Evolutionary conservation across 1,140 invertebrate genomes (phyloP), one percentile per base, ranked within the genome.

Genomic region (Harpegnathos saltator): DNA sequence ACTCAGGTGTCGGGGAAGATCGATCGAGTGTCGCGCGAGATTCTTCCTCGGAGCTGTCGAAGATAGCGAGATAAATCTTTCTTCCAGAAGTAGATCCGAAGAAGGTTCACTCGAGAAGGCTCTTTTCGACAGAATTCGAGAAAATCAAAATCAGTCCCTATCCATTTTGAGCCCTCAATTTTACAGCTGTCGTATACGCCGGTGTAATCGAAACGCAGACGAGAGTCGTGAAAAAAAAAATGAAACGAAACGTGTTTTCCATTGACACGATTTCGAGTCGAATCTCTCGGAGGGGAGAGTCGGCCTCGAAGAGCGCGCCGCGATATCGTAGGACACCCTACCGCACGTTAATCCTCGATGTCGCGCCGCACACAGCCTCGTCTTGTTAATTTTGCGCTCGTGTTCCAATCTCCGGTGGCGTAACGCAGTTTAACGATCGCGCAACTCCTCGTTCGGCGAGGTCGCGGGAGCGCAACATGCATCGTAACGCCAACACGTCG

Each of bases 351-450:
- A 74, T 48, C 58, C 3, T 22, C 38, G n/a, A 58, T 9, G 38
- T 9, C 38, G 38, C 29, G 22, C 38, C 24, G 54, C 19, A 17
- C 22, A 22, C 56, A 61, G 4, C 3, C 22, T 33, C 29, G 75
- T 71, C 75, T 80, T 52, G 52, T 80, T 80, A 80, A 69, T 48
- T 59, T 80, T 58, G 33, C 33, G 17, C 33, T 44, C 65, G 26
- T 80, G 75, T 71, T 48, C 65, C 33, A 22, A 71, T 71, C 65
- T 59, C 52, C 44, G 12, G 22, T 80, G 33, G 52, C 52, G 75
- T 52, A 80, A 80, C n/a, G n/a, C 48, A 58, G 65, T 69, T 71
- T 71, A 69, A 71, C 65, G 52, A 71, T 71, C 75, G 65, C 52
- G 65, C 75, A 80, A 80, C 50, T 59, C 38, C 38, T 44, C 7